Conservation (phyloP, 2,888 invertebrate species). For the Marasmarcha lunaedactyla region DNA sequence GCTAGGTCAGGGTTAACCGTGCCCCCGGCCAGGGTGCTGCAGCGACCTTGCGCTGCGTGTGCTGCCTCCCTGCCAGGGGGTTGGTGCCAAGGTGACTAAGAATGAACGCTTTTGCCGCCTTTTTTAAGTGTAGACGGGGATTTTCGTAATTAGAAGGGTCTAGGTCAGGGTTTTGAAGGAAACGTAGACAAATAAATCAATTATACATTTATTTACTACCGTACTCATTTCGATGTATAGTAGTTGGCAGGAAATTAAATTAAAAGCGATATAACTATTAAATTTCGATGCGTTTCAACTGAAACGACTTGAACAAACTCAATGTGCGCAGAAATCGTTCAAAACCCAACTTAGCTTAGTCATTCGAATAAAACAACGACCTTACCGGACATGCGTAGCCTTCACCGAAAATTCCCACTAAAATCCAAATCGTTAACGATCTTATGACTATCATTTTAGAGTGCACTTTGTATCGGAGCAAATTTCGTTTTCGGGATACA, state of each 20-base stretch:
- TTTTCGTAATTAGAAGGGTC: no score
- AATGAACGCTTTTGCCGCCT: background rate
- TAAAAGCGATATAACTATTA: no score
- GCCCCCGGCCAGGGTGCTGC: conserved; percentile 57
- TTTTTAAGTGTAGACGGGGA: no score
- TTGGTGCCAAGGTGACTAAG: conserved; percentile 7
- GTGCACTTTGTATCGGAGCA: conserved; percentile 27
- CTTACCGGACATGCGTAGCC: conserved; percentile 59
- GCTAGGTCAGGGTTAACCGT: conserved; percentile 68
- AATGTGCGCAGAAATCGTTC: conserved; percentile 9
- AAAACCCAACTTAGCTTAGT: conserved; percentile 10
- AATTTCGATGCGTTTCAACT: no score
- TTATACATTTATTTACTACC: no score
- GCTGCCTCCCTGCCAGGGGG: conserved; percentile 4
- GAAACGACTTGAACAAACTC: no score
- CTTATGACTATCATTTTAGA: conserved; percentile 25
- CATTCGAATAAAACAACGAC: conserved; percentile 31
- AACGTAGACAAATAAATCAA: no score
- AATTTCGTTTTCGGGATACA: no score
- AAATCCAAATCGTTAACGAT: conserved; percentile 34
- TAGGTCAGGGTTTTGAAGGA: no score
- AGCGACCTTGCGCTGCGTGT: conserved; percentile 54
- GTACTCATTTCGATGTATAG: no score
- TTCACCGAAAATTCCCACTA: conserved; percentile 18
- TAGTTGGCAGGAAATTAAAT: no score